These are phyloP conservation scores for Ophion ventricosus DNA, from an alignment of 2,888 invertebrate species.

Conservation along the genomic window DNA sequence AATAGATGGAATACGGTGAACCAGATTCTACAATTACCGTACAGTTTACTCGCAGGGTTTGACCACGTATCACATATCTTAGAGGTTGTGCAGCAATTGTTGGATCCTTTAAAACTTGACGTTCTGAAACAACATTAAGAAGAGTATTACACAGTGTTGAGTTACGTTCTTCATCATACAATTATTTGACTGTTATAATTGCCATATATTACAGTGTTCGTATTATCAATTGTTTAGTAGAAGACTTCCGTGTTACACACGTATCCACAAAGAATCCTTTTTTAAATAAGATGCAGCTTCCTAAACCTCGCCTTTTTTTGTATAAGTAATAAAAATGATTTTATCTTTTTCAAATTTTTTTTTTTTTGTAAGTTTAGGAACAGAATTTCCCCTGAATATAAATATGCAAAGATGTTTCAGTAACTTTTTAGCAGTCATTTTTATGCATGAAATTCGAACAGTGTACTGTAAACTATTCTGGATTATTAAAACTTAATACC, in stretches of 20 bases:
- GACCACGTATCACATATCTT: conserved; percentile 75
- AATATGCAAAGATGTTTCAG: not conserved
- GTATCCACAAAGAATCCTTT: too few relatives aligned
- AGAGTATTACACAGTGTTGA: conserved; percentile 54
- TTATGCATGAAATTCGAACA: not conserved
- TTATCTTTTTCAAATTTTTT: too few relatives aligned
- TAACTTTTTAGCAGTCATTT: not conserved
- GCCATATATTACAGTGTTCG: too few relatives aligned
- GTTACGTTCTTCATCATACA: not conserved
- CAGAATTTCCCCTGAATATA: too few relatives aligned
- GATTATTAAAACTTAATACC: not conserved
- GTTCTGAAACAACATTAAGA: conserved; percentile 59
- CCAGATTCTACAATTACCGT: conserved; percentile 66
- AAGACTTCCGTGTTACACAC: too few relatives aligned
- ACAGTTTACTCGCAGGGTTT: conserved; percentile 75
- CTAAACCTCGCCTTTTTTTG: too few relatives aligned
- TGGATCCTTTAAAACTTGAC: conserved; percentile 64
- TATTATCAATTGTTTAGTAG: too few relatives aligned
- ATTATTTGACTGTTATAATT: too few relatives aligned
- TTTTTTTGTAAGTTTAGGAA: too few relatives aligned
- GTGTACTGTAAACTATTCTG: not conserved
- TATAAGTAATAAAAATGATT: too few relatives aligned
- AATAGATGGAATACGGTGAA: conserved; percentile 70
- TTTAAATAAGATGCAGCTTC: too few relatives aligned
- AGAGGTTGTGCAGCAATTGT: conserved; percentile 68